Conservation (phyloP, 2,113 vertebrate species). For the Scomber japonicus region DNA sequence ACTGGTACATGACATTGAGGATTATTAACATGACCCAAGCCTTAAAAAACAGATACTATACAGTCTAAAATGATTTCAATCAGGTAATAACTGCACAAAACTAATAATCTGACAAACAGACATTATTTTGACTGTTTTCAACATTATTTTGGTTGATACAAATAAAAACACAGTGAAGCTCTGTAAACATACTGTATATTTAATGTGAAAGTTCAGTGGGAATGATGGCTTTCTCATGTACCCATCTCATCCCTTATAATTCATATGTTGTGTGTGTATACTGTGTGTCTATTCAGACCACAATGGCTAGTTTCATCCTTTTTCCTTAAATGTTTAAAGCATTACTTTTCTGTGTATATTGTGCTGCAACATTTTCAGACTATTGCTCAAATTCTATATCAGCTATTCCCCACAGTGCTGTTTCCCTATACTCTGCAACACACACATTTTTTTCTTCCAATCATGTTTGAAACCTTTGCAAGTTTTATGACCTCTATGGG, state of each 20-base stretch:
- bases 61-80: too few species aligned
- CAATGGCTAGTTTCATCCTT: too few species aligned
- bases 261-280: not conserved
- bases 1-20: too few species aligned
- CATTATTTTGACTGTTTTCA: too few species aligned
- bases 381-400: not conserved
- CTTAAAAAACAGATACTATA: too few species aligned
- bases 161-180: not conserved
- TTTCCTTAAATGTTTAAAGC: too few species aligned
- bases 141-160: too few species aligned
- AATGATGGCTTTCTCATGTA: not conserved
- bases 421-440: not conserved
- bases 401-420: not conserved
- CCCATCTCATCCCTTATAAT: not conserved
- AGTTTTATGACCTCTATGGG: constrained; percentile 28
- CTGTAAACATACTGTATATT: not conserved
- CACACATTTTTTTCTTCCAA: not conserved
- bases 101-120: too few species aligned
- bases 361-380: not conserved
- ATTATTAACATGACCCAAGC: too few species aligned
- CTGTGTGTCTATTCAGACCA: too few species aligned
- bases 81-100: too few species aligned
- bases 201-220: not conserved
- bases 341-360: not conserved
- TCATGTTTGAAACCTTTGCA: constrained; percentile 15